These are phyloP conservation scores for Dolichoris vasculosae DNA, from an alignment of 1,140 invertebrate genomes.

Conservation along the genomic window DNA sequence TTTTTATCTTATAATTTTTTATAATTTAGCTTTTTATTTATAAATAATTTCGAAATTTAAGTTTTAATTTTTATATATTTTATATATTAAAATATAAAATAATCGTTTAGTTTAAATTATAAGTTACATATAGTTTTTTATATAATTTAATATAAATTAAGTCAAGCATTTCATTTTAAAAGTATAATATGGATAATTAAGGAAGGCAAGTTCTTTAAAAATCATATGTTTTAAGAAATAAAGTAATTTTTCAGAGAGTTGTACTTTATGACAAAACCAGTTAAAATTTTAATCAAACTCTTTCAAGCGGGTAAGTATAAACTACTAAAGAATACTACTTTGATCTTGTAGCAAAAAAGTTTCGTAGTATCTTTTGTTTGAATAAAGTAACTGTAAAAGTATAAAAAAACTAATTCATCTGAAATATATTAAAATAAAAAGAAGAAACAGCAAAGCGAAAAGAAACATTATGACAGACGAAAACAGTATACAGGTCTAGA, in stretches of 20 bases:
- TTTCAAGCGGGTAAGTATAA: constrained; percentile 17
- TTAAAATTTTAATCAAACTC: constrained; percentile 48
- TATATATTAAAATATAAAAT: too few relatives aligned
- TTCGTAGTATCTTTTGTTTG: neutral
- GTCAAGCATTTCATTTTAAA: too few relatives aligned
- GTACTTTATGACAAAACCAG: constrained; percentile 25
- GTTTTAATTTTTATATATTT: too few relatives aligned
- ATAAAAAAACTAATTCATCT: constrained; percentile 31
- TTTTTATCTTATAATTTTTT: too few relatives aligned
- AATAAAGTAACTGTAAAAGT: constrained; percentile 13
- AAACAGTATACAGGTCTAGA: neutral
- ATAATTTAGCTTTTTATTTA: too few relatives aligned
- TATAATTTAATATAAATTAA: too few relatives aligned
- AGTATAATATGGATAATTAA: too few relatives aligned
- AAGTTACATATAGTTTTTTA: too few relatives aligned
- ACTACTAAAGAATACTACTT: constrained; percentile 24
- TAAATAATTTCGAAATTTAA: too few relatives aligned
- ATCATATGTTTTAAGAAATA: too few relatives aligned
- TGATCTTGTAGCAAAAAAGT: constrained; percentile 36
- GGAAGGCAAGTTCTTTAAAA: too few relatives aligned
- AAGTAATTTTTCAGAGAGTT: neutral
- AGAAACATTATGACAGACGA: neutral
- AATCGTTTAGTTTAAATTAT: too few relatives aligned
- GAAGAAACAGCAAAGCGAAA: neutral
- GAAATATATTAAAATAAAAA: constrained; percentile 21